A percentile compares a stretch with the other conserved stretches of the same genome.
Evolutionary conservation across 2,797 vertebrate species (phyloP).

Genomic region (Xiphophorus birchmanni): DNA sequence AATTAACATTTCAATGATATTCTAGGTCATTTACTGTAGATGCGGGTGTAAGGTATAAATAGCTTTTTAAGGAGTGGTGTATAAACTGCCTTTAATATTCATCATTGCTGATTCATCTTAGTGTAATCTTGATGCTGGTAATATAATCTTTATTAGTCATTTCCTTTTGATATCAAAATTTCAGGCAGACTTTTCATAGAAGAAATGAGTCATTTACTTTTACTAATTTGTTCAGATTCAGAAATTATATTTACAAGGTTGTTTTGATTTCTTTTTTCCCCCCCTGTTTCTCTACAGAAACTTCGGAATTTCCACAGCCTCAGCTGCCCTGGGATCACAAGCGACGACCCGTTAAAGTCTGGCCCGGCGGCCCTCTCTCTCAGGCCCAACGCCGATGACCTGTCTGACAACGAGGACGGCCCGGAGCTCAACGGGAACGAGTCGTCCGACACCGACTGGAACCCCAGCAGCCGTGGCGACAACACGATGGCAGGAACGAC

Average conservation of each 20-base stretch:
- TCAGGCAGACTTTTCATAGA: background rate
- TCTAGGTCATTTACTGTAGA: too few species aligned
- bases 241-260: background rate
- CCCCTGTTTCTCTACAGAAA: constrained; percentile 68
- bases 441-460: constrained; percentile 75
- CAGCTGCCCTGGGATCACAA: constrained; percentile 78
- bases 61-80: background rate
- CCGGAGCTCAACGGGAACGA: constrained; percentile 28
- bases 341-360: constrained; percentile 59
- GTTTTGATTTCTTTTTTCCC: background rate
- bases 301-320: constrained; percentile 83
- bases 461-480: constrained; percentile 57
- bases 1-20: background rate
- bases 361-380: constrained; percentile 44
- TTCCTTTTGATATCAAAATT: background rate
- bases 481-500: constrained; percentile 28
- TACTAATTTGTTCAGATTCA: background rate
- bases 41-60: background rate
- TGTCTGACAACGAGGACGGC: constrained; percentile 25
- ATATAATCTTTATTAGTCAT: background rate
- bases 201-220: background rate
- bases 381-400: constrained; percentile 45
- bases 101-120: background rate
- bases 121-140: background rate
- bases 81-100: background rate